Base-by-base conservation (phyloP, 2,888 invertebrate species). In the Ormyrus pomaceus region DNA sequence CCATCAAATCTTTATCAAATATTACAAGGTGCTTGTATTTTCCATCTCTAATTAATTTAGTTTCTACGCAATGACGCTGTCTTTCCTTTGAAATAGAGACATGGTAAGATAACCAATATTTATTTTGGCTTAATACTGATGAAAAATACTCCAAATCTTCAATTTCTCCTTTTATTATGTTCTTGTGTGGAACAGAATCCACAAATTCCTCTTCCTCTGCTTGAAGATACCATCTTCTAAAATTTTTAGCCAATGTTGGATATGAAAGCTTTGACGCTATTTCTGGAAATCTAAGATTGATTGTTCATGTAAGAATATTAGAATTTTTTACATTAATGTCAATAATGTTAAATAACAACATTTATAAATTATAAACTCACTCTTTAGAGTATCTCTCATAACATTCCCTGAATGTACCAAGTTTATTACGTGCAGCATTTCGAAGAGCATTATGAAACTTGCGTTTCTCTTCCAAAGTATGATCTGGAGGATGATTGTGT, bases 1-100 rank as follows among this genome's bases (percentile, higher is more conserved):
- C 46, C 69, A 69, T n/a, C 6, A 69, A 56, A 45, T 56, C 55
- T 55, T 56, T 45, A 46, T 69, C 69, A 45, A 56, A 69, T 4
- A 69, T 56, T 6, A 69, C 56, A n/a, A 69, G 46, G 5, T 56
- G 69, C 11, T 45, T 56, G 46, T 69, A 51, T 65, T 13, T 48
- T 2, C 34, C 13, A 65, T 65, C 19, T 19, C 34, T 45, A 46
- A 48, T 46, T 64, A 48, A 46, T 64, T 64, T 48, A 46, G 48
- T 10, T 9, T 8, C 46, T 9, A 46, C 45, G 11, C 46, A 9
- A 46, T 64, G 46, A 6, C 8, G 46, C 45, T 10, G 64, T 11
- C 11, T 64, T 64, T 46, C 9, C 0, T 46, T 9, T 45, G 46
- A 64, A 45, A 48, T 64, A 5, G 45, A 13, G 45, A 11, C 45